Percentiles rank a stretch among this genome's conserved stretches.
Evolutionary conservation across 1,140 invertebrate species (phyloP).

Genomic region (Teleogryllus occipitalis): DNA sequence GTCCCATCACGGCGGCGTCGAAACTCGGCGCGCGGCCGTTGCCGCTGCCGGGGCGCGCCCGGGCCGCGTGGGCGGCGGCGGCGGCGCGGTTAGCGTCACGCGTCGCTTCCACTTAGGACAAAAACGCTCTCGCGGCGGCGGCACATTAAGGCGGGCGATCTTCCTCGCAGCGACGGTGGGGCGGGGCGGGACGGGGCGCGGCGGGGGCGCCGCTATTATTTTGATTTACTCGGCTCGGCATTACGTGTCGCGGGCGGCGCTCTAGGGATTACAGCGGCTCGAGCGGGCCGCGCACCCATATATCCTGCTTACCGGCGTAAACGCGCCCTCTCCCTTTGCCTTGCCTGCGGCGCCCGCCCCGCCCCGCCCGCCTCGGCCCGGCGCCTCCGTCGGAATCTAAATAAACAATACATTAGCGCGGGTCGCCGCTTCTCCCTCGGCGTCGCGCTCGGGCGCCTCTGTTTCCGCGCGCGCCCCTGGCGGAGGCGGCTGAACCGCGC

Average conservation of each 20-base stretch:
- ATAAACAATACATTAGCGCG: constrained; percentile 1
- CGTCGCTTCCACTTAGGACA: background rate
- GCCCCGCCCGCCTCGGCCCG: too few species aligned
- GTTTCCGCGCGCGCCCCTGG: too few species aligned
- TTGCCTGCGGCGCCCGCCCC: background rate
- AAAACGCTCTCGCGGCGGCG: background rate
- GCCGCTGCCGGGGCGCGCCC: too few species aligned
- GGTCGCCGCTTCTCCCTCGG: background rate
- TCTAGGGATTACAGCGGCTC: background rate
- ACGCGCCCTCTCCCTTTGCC: background rate
- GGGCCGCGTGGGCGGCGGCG: too few species aligned
- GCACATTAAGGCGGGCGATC: background rate
- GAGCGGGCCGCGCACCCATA: background rate
- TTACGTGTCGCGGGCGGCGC: background rate
- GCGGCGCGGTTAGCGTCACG: background rate
- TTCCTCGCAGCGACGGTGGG: background rate
- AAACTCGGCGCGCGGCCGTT: background rate
- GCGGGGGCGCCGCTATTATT: background rate
- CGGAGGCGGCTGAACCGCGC: too few species aligned
- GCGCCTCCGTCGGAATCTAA: background rate
- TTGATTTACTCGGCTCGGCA: background rate
- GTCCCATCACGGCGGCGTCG: too few species aligned
- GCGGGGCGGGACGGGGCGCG: too few species aligned
- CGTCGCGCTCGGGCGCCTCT: too few species aligned
- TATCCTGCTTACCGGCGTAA: background rate